A percentile compares a stretch with the other conserved stretches of the same genome.
Evolutionary conservation across 1,140 invertebrate genomes (phyloP).

Genomic region (Paraescarpia echinospica): DNA sequence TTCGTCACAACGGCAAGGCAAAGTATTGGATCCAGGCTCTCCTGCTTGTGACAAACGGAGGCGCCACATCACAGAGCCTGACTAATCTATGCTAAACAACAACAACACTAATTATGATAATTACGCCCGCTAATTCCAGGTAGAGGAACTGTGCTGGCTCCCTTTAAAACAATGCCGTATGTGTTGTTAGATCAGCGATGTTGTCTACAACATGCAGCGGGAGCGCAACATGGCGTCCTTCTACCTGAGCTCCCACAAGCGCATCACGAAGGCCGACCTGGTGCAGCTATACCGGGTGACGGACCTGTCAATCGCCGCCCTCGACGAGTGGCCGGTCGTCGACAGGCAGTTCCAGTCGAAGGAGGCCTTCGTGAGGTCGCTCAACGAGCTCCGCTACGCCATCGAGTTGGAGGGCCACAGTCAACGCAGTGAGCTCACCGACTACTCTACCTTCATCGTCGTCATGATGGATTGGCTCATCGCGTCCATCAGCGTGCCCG

Average conservation of each 20-base stretch:
- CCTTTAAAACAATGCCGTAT: too few relatives aligned
- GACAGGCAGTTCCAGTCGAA: neutral
- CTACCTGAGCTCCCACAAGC: slow-evolving; percentile 34
- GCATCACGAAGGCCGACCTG: slow-evolving; percentile 34
- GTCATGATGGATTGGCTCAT: slow-evolving; percentile 34
- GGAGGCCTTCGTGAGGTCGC: neutral
- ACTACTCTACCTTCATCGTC: slow-evolving; percentile 34
- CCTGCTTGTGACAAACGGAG: too few relatives aligned
- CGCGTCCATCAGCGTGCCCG: neutral
- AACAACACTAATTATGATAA: too few relatives aligned
- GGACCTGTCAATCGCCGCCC: neutral
- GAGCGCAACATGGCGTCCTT: slow-evolving; percentile 38
- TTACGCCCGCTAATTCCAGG: too few relatives aligned
- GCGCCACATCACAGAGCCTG: too few relatives aligned
- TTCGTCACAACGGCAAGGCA: too few relatives aligned
- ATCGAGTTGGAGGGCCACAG: slow-evolving; percentile 24
- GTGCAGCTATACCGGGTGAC: slow-evolving; percentile 31
- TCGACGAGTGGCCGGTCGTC: neutral
- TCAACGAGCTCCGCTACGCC: slow-evolving; percentile 10
- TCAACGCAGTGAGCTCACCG: slow-evolving; percentile 27
- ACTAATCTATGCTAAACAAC: too few relatives aligned
- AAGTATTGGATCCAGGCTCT: too few relatives aligned
- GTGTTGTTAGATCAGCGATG: slow-evolving; percentile 27
- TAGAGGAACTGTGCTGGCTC: too few relatives aligned
- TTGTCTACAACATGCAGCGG: slow-evolving; percentile 35